Conservation (phyloP, 2,888 invertebrate genomes). For the Steinernema hermaphroditum region DNA sequence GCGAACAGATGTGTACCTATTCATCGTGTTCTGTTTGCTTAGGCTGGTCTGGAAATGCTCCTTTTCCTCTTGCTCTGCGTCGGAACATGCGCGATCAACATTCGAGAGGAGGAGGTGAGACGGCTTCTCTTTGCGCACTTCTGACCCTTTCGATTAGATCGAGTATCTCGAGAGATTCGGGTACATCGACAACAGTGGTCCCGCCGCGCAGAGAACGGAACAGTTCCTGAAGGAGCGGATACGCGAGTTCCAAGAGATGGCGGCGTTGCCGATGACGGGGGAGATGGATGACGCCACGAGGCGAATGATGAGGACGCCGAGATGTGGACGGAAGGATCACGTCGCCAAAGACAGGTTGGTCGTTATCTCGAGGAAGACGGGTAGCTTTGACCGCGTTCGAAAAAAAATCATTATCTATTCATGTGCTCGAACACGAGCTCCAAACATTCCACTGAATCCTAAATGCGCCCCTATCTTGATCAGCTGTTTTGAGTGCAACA, state of each 20-base stretch:
- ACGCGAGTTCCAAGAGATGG: slow-evolving; percentile 41
- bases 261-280: slow-evolving; percentile 42
- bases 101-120: neutral
- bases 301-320: slow-evolving; percentile 39
- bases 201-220: slow-evolving; percentile 32
- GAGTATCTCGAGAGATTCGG: slow-evolving; percentile 3
- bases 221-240: slow-evolving; percentile 33
- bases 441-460: neutral
- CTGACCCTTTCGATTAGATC: neutral
- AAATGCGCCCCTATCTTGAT: too few species aligned
- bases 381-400: neutral
- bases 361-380: neutral
- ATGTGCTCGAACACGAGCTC: neutral
- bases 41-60: neutral
- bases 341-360: slow-evolving; percentile 1
- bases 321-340: slow-evolving; percentile 37
- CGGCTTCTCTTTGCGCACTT: neutral
- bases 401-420: neutral
- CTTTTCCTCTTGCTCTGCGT: neutral
- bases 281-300: slow-evolving; percentile 40
- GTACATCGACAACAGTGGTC: slow-evolving; percentile 19
- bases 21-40: slow-evolving; percentile 13
- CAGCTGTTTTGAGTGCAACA: neutral
- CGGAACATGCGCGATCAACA: neutral
- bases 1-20: slow-evolving; percentile 17